phyloP scores from a whole-genome alignment of 2,113 vertebrate genomes.

The Camelus bactrianus region DNA sequence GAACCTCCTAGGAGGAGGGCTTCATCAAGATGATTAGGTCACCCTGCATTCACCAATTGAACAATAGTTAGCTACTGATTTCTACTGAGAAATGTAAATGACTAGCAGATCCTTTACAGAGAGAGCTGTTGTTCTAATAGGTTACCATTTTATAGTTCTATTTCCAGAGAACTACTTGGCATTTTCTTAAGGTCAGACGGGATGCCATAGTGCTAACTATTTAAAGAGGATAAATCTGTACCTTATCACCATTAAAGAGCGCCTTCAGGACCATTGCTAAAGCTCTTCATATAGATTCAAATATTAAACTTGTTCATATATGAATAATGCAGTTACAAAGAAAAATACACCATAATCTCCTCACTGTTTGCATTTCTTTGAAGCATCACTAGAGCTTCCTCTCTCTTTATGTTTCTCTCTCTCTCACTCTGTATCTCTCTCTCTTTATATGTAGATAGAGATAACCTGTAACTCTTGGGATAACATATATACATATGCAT shows the following conservation, averaged over 20 bases:
- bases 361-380: slow-evolving; percentile 34
- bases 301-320: slow-evolving; percentile 49
- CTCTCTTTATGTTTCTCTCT: not conserved
- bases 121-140: slow-evolving; percentile 30
- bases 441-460: not conserved
- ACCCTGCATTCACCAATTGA: slow-evolving; percentile 68
- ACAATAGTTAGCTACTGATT: slow-evolving; percentile 67
- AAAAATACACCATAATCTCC: not conserved
- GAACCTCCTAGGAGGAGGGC: slow-evolving; percentile 44
- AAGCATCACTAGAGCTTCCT: not conserved
- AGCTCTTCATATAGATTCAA: slow-evolving; percentile 32
- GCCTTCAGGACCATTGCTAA: slow-evolving; percentile 22
- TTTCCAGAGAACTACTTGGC: slow-evolving; percentile 70
- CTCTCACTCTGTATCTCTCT: not conserved
- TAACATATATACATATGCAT: not conserved
- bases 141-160: slow-evolving; percentile 60
- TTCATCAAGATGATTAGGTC: slow-evolving; percentile 70
- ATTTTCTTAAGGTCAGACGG: slow-evolving; percentile 76
- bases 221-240: slow-evolving; percentile 62
- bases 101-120: slow-evolving; percentile 52
- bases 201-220: slow-evolving; percentile 50
- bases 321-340: slow-evolving; percentile 38
- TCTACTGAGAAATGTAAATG: slow-evolving; percentile 69
- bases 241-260: slow-evolving; percentile 45
- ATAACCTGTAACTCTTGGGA: not conserved